Conservation (phyloP, 2,888 invertebrate species). For the Caenorhabditis imperialis region DNA sequence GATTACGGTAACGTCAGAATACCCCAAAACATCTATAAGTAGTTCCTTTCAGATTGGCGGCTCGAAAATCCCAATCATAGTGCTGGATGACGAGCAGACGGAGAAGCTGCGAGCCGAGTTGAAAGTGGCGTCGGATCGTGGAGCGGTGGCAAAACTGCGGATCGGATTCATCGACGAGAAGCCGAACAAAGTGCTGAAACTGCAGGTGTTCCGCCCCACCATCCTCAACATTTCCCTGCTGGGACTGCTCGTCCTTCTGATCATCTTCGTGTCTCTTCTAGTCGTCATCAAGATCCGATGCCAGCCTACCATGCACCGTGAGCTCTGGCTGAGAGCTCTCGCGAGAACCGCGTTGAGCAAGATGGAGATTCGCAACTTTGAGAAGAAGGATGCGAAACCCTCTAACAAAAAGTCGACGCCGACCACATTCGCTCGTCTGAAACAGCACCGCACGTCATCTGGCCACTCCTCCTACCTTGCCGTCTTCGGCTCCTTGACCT, state of each 20-base stretch:
- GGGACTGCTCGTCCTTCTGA: constrained; percentile 58
- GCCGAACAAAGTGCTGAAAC: constrained; percentile 56
- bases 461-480: constrained; percentile 55
- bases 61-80: constrained; percentile 67
- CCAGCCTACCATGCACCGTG: constrained; percentile 63
- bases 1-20: constrained; percentile 46
- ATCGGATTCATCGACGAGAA: constrained; percentile 53
- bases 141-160: constrained; percentile 49
- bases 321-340: constrained; percentile 66
- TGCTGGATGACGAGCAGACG: constrained; percentile 66
- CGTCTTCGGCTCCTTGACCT: constrained; percentile 63
- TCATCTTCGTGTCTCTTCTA: constrained; percentile 64
- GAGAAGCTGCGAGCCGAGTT: constrained; percentile 54
- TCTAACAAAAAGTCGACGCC: constrained; percentile 15
- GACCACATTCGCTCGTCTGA: constrained; percentile 33
- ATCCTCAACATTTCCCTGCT: constrained; percentile 64
- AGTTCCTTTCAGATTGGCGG: constrained; percentile 57
- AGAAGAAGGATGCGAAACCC: constrained; percentile 48
- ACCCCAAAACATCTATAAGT: background rate
- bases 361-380: constrained; percentile 67
- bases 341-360: constrained; percentile 64
- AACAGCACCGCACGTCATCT: constrained; percentile 21
- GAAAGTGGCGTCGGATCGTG: constrained; percentile 35
- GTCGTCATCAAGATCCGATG: constrained; percentile 68
- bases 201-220: constrained; percentile 68